phyloP scores from a whole-genome alignment of 2,113 vertebrate genomes.

The Oxyruncus cristatus region DNA sequence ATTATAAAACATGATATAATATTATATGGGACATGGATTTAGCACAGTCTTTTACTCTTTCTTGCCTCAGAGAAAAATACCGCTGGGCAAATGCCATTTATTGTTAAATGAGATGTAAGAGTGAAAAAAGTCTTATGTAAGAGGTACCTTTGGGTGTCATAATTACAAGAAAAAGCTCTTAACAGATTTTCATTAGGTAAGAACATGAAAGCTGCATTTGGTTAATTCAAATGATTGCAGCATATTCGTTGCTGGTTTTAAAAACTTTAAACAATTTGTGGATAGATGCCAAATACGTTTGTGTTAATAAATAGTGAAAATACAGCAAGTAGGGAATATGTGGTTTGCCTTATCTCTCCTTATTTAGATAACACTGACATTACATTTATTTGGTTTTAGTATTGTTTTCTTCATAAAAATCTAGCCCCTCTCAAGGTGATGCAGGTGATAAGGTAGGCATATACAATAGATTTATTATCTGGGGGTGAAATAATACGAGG shows the following conservation, averaged over 20 bases:
- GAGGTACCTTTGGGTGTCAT: not conserved
- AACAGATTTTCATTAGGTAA: not conserved
- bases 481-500: constrained; percentile 25
- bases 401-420: constrained; percentile 58
- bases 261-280: not conserved
- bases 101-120: not conserved
- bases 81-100: not conserved
- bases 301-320: not conserved
- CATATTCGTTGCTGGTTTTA: not conserved
- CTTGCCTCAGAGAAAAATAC: not conserved
- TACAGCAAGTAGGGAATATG: not conserved
- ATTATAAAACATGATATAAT: not conserved
- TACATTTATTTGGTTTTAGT: constrained; percentile 29
- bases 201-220: not conserved
- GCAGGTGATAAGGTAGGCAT: constrained; percentile 47
- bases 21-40: not conserved
- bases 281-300: not conserved
- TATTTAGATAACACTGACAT: not conserved
- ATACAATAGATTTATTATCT: constrained; percentile 42
- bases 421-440: constrained; percentile 19
- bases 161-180: not conserved
- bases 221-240: not conserved
- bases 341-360: constrained; percentile 27
- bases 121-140: not conserved
- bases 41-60: not conserved